Evolutionary conservation across 2,797 vertebrate genomes (phyloP), one percentile per base, ranked within the genome.

Genomic region (Sciurus vulgaris): DNA sequence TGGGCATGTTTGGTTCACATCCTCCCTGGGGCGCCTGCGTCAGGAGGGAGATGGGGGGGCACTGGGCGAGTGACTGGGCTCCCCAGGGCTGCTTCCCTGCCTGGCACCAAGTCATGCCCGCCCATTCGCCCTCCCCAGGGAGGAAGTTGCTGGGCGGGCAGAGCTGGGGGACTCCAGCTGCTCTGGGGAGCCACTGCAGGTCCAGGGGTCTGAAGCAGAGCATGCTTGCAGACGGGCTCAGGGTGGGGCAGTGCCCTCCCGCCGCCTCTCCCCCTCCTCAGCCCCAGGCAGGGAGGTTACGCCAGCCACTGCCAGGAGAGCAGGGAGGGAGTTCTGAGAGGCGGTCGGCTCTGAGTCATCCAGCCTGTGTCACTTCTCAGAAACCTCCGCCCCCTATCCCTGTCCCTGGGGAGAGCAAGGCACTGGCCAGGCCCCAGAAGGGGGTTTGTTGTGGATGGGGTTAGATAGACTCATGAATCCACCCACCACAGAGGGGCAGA

Each of bases 351-450:
- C 87, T 98, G 97, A 98, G 73, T 98, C 97, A 98, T 92, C 88
- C 0, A 7, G 87, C 86, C 84, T 93, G 12, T 97, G 97, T 97
- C 97, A 98, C 96, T 98, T 98, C 97, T 97, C 97, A 98, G 97
- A 97, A 97, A 92, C 87, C 95, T 86, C 73, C 92, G 1, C 81
- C 44, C 69, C 94, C 88, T 91, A 74, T 77, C 93, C 89, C 10
- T 2, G 93, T 93, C 97, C 61, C 92, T 96, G 88, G 93, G 94
- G 97, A 97, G 92, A 89, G 73, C 30, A 6, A 79, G 33, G 86
- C n/a, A 0, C 56, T 92, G 84, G 93, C 89, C 69, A 6, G 49
- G 47, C 81, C 86, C 84, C 93, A 83, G 49, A 73, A 84, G 54
- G 59, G 83, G 61, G 33, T 51, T 59, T 33, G 17, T 76, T n/a